phyloP scores from a whole-genome alignment of 2,888 invertebrate species.

The Tetropium fuscum region DNA sequence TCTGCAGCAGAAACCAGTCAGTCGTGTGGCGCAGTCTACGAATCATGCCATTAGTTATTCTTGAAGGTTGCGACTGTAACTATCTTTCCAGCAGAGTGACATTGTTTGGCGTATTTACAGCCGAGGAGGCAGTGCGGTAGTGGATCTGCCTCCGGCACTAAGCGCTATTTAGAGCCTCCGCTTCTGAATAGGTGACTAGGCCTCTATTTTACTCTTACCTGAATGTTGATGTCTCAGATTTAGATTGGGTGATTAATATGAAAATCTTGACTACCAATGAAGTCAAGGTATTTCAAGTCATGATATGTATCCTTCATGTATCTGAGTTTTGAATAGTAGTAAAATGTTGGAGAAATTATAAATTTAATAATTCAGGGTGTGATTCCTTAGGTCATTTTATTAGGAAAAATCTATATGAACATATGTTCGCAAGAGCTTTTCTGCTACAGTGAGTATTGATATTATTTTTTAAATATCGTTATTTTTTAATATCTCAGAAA shows the following conservation, averaged over 20 bases:
- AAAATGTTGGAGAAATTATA: too few relatives aligned
- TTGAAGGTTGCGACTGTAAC: slow-evolving; percentile 28
- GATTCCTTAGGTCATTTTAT: too few relatives aligned
- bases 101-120: slow-evolving; percentile 28
- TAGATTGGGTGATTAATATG: slow-evolving; percentile 1
- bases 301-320: too few relatives aligned
- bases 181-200: slow-evolving; percentile 16
- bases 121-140: slow-evolving; percentile 12
- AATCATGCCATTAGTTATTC: slow-evolving; percentile 29
- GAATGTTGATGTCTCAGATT: background rate
- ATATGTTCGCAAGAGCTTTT: too few relatives aligned
- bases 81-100: slow-evolving; percentile 28
- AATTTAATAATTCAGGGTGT: too few relatives aligned
- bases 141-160: slow-evolving; percentile 21
- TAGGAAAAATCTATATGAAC: too few relatives aligned
- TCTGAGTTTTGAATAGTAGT: too few relatives aligned
- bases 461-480: too few relatives aligned
- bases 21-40: slow-evolving; percentile 7
- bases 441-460: too few relatives aligned
- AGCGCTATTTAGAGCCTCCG: slow-evolving; percentile 21
- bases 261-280: background rate
- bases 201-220: slow-evolving; percentile 14
- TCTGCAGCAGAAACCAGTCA: slow-evolving; percentile 16
- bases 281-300: background rate
- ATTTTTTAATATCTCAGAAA: too few relatives aligned